Evolutionary conservation across 2,113 vertebrate species (phyloP).

Genomic region (Peromyscus leucopus): DNA sequence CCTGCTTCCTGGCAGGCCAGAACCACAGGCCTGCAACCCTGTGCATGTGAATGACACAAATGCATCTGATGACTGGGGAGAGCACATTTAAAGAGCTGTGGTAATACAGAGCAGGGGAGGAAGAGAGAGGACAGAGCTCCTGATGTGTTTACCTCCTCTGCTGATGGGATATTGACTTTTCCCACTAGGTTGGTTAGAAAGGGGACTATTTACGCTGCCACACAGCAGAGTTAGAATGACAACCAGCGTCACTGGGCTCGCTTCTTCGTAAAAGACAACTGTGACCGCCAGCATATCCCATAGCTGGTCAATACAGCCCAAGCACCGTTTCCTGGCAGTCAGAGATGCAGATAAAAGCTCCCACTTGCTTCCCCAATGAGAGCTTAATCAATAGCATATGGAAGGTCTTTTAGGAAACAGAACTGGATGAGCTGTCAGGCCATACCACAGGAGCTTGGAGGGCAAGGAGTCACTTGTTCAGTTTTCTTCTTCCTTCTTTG

Average conservation of each 20-base stretch:
- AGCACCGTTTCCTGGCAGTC: slow-evolving; percentile 82
- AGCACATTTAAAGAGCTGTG: slow-evolving; percentile 87
- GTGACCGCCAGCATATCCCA: slow-evolving; percentile 85
- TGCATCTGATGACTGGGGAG: slow-evolving; percentile 86
- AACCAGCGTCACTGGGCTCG: slow-evolving; percentile 87
- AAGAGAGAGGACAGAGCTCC: slow-evolving; percentile 90
- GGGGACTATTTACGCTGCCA: slow-evolving; percentile 92
- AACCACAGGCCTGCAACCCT: slow-evolving; percentile 74
- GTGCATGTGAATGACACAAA: slow-evolving; percentile 88
- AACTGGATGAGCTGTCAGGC: slow-evolving; percentile 74
- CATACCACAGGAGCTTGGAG: neutral
- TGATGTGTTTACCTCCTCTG: slow-evolving; percentile 92
- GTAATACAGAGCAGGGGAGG: slow-evolving; percentile 87
- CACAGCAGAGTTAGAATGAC: slow-evolving; percentile 90
- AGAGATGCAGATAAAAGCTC: slow-evolving; percentile 87
- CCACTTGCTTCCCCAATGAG: slow-evolving; percentile 84
- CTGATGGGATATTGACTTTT: slow-evolving; percentile 95
- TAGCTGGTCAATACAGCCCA: slow-evolving; percentile 85
- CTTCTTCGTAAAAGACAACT: slow-evolving; percentile 87
- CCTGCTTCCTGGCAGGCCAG: slow-evolving; percentile 68
- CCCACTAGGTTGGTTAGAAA: slow-evolving; percentile 93
- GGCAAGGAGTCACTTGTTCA: slow-evolving; percentile 27
- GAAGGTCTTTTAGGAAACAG: slow-evolving; percentile 79
- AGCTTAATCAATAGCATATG: slow-evolving; percentile 84
- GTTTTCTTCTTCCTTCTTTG: neutral